Conservation (phyloP, 2,888 invertebrate genomes). For the Calameuta pallipes region DNA sequence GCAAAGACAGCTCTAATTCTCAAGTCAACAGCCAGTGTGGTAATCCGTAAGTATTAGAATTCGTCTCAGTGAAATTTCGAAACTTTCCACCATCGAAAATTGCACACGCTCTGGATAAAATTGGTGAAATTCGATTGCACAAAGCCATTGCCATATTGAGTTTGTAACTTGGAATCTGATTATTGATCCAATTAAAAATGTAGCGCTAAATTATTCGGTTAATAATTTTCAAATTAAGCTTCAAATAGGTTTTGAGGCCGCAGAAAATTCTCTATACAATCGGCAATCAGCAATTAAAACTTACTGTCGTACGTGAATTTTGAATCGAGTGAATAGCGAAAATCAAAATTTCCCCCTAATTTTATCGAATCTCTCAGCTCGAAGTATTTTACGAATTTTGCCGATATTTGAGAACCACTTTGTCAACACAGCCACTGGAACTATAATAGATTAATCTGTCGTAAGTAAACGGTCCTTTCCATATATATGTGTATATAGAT, state of each 20-base stretch:
- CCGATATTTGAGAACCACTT: not conserved
- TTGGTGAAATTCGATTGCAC: constrained; percentile 1
- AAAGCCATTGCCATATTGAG: not conserved
- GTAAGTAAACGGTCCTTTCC: not conserved
- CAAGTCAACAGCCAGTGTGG: constrained; percentile 18
- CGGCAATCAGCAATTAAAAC: not conserved
- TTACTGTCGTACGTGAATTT: not conserved
- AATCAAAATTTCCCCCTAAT: not conserved
- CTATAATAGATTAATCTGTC: not conserved
- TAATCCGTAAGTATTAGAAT: constrained; percentile 33
- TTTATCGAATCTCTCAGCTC: not conserved
- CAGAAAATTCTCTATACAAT: too few species aligned
- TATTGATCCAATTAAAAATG: not conserved
- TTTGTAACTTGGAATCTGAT: not conserved
- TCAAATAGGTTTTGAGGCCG: too few species aligned
- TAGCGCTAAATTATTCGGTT: not conserved
- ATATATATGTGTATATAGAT: not conserved
- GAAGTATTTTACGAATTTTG: not conserved
- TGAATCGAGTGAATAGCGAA: not conserved
- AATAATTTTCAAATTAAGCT: not conserved
- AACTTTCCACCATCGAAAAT: not conserved
- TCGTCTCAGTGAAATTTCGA: constrained; percentile 8
- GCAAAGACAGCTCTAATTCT: constrained; percentile 53
- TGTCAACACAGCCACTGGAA: not conserved
- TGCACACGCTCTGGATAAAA: not conserved